A percentile compares a stretch with the other conserved stretches of the same genome.
phyloP scores from a whole-genome alignment of 2,888 invertebrate species.

The Crepidodera aurea region DNA sequence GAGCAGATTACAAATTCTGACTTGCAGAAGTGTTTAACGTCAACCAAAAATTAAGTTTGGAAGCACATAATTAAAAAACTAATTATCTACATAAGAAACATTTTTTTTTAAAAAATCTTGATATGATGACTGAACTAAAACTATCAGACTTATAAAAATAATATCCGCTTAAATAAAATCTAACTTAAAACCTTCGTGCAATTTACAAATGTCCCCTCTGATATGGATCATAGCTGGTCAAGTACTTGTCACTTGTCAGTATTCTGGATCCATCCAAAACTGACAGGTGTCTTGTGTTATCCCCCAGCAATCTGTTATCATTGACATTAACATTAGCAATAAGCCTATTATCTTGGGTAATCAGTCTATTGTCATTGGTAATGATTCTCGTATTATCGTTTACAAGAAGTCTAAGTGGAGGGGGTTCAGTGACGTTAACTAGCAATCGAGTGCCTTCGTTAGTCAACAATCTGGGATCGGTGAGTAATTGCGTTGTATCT shows the following conservation, averaged over 20 bases:
- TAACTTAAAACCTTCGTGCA: background rate
- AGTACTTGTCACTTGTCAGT: slow-evolving; percentile 59
- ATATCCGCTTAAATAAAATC: background rate
- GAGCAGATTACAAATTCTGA: no score
- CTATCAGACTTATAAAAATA: background rate
- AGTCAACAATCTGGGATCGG: slow-evolving; percentile 45
- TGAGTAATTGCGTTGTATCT: slow-evolving; percentile 52
- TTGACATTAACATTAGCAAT: slow-evolving; percentile 50
- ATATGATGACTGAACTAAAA: background rate
- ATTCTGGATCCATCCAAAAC: slow-evolving; percentile 57
- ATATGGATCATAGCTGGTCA: slow-evolving; percentile 60
- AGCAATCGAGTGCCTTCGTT: slow-evolving; percentile 54
- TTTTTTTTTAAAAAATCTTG: no score
- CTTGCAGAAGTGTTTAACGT: no score
- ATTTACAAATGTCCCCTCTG: slow-evolving; percentile 58
- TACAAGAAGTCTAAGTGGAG: slow-evolving; percentile 51
- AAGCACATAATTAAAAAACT: no score
- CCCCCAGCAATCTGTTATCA: slow-evolving; percentile 50
- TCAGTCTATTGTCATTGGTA: slow-evolving; percentile 52
- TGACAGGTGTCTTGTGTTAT: slow-evolving; percentile 55
- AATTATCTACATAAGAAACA: no score
- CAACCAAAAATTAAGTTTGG: no score
- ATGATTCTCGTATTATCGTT: slow-evolving; percentile 55
- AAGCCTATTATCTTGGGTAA: slow-evolving; percentile 55
- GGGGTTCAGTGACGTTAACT: slow-evolving; percentile 56